Conservation (phyloP, 2,113 vertebrate species). For the Apteryx mantelli region DNA sequence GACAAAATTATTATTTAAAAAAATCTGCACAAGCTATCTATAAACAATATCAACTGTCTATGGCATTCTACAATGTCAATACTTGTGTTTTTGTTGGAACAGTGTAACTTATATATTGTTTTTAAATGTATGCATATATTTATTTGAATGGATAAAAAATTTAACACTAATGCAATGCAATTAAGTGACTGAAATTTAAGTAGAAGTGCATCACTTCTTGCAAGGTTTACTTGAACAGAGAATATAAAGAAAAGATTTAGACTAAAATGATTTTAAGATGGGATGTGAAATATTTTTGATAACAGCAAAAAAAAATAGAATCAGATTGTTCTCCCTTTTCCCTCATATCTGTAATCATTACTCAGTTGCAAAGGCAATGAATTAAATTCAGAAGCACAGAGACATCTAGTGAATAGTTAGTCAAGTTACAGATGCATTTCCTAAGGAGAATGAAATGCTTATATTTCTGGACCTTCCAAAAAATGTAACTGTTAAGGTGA, state of each 20-base stretch:
- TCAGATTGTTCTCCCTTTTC: background rate
- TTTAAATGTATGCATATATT: background rate
- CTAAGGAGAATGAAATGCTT: background rate
- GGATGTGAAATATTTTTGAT: background rate
- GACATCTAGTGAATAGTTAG: slow-evolving; percentile 75
- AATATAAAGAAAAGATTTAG: background rate
- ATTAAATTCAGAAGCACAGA: slow-evolving; percentile 60
- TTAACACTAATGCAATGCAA: background rate
- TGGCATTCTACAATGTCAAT: background rate
- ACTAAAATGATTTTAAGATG: background rate
- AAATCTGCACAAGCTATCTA: background rate
- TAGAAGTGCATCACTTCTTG: background rate
- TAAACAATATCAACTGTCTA: background rate
- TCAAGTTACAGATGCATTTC: slow-evolving; percentile 25
- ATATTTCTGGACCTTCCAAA: background rate
- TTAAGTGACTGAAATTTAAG: background rate
- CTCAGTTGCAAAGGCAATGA: background rate
- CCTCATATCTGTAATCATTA: background rate
- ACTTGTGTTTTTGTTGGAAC: background rate
- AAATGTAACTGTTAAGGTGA: background rate
- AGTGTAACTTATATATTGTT: background rate
- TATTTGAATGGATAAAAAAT: background rate
- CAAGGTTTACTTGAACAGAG: background rate
- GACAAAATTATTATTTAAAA: background rate
- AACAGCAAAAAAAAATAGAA: background rate